Base-by-base conservation (phyloP, 1,140 invertebrate genomes). In the Brachionus asplanchnoidis region DNA sequence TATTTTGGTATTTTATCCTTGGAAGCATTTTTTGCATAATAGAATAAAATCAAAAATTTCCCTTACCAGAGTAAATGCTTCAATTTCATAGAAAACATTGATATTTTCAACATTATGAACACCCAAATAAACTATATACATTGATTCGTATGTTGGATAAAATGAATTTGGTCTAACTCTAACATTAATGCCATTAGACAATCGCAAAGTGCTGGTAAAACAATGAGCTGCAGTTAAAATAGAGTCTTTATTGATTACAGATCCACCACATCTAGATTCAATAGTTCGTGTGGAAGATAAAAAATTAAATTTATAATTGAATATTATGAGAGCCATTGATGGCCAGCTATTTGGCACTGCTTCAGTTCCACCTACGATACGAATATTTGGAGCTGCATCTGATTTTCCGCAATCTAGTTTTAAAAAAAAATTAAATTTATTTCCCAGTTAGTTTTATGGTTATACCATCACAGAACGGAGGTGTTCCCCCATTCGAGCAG, bases 211-310 rank as follows among this genome's bases (percentile, higher is more conserved):
- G 9, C 44, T n/a, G 0, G 66, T 5, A 26, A 8, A 82, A n/a
- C 79, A 82, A 65, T 82, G 79, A 26, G 50, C 79, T 23, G 79
- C 79, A 36, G 79, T 82, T 12, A 82, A 8, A 65, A 82, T 44
- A 0, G 53, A n/a, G 14, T 82, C 79, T 28, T 40, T 40, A 7
- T 42, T 65, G 17, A 82, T 82, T 17, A 82, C 20, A 2, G 79
- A 65, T 40, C 79, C 79, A 26, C 79, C 79, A 32, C 79, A 82
- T 17, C 50, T 70, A 56, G 23, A 46, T 6, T 20, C 0, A 42
- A 65, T 6, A 44, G 11, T 26, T 9, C 20, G 7, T 8, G 32
- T 68, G 0, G n/a, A 5, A 1, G n/a, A n/a, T 17, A 3, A 6
- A 17, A 1, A 68, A 40, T 42, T 40, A 20, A 9, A 73, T 73